Conservation (phyloP, 2,797 vertebrate genomes). For the Intellagama lesueurii region DNA sequence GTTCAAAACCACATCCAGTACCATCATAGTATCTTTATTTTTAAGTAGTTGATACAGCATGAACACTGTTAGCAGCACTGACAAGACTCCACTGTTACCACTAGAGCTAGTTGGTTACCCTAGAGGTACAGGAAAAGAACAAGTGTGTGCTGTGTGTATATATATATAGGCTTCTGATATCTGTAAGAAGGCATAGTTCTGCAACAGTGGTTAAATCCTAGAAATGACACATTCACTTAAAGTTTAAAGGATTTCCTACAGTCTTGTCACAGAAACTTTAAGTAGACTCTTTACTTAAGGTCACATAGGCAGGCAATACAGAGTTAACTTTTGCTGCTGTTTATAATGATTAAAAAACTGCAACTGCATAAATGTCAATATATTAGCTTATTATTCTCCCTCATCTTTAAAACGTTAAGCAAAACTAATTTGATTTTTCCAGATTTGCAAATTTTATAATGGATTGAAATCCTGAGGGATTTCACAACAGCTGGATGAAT, state of each 20-base stretch:
- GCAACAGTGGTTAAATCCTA: not conserved
- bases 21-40: not conserved
- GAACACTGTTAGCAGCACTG: not conserved
- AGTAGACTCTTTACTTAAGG: not conserved
- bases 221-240: not conserved
- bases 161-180: not conserved
- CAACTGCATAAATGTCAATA: slow-evolving; percentile 54
- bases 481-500: slow-evolving; percentile 74
- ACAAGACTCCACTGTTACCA: not conserved
- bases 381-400: slow-evolving; percentile 56
- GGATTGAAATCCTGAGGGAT: slow-evolving; percentile 72
- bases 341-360: slow-evolving; percentile 52
- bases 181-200: not conserved
- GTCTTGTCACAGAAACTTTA: not conserved
- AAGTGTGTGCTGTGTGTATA: not conserved
- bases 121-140: not conserved
- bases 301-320: slow-evolving; percentile 29
- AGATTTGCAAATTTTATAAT: slow-evolving; percentile 76
- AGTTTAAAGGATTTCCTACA: not conserved
- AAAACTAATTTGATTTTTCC: slow-evolving; percentile 75
- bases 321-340: slow-evolving; percentile 50
- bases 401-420: slow-evolving; percentile 67
- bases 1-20: not conserved
- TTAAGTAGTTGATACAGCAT: not conserved
- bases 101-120: not conserved